A percentile compares a stretch with the other conserved stretches of the same genome.
Conservation (phyloP, 2,113 vertebrate species). For the Plecotus auritus region DNA sequence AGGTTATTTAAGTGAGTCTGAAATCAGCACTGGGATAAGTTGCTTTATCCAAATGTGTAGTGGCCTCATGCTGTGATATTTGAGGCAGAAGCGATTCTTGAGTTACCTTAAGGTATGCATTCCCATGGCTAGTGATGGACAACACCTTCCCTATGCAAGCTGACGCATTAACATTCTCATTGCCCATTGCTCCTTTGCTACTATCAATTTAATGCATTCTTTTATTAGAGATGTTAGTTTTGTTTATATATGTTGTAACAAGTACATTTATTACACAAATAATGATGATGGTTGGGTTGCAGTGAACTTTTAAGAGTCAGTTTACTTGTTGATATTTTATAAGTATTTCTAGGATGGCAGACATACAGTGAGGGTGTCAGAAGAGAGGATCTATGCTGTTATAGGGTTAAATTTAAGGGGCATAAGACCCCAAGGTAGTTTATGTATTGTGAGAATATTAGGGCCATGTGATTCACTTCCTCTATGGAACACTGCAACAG, state of each 20-base stretch:
- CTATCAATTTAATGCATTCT: background rate
- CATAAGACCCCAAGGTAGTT: background rate
- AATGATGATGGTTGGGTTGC: background rate
- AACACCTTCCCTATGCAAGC: background rate
- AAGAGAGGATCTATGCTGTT: background rate
- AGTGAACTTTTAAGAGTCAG: background rate
- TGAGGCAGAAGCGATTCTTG: background rate
- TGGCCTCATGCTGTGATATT: background rate
- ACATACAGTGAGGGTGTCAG: background rate
- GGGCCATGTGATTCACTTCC: background rate
- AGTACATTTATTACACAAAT: background rate
- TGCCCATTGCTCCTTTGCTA: background rate
- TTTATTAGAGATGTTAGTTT: background rate
- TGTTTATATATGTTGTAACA: background rate
- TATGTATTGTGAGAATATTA: background rate
- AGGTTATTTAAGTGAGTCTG: background rate
- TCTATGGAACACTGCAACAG: background rate
- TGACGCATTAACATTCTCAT: background rate
- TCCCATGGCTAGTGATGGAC: background rate
- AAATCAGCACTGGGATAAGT: background rate
- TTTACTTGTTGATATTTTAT: background rate
- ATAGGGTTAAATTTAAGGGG: background rate
- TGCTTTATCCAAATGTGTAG: background rate
- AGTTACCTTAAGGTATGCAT: background rate
- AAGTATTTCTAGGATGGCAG: background rate